Conservation (phyloP, 2,113 vertebrate species). For the Pycnonotus jocosus region DNA sequence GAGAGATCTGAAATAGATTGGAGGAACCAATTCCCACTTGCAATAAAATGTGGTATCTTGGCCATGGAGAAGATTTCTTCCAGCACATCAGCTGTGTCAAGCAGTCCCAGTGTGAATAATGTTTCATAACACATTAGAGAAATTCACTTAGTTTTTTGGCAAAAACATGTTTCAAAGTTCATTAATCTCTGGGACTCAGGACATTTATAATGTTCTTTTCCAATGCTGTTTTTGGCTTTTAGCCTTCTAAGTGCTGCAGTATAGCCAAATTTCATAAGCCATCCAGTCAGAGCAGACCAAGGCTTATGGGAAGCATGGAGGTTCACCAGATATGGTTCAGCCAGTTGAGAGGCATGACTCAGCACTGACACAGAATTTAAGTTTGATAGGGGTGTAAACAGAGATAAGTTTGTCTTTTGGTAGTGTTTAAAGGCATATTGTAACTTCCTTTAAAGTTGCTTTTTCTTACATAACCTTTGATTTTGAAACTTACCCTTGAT, state of each 20-base stretch:
- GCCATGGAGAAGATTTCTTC: neutral
- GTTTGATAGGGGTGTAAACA: neutral
- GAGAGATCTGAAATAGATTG: neutral
- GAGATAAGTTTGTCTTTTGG: neutral
- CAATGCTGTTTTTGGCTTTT: neutral
- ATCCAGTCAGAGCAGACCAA: neutral
- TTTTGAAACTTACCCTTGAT: neutral
- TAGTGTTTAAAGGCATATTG: neutral
- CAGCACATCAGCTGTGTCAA: neutral
- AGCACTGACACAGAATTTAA: neutral
- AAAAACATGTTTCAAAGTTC: neutral
- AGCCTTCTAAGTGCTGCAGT: neutral
- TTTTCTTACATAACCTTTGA: neutral
- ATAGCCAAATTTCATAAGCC: neutral
- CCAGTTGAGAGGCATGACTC: neutral
- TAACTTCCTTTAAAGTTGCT: neutral
- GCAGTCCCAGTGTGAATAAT: neutral
- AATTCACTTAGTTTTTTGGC: neutral
- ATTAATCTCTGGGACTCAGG: neutral
- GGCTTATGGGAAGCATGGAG: neutral
- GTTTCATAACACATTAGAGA: neutral
- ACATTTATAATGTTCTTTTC: neutral
- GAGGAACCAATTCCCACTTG: neutral
- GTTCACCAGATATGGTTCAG: neutral
- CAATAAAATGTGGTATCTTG: neutral